A percentile compares a stretch with the other conserved stretches of the same genome.
These are phyloP conservation scores for Dolichotis patagonum DNA, from an alignment of 2,113 vertebrate species.

Conservation along the genomic window DNA sequence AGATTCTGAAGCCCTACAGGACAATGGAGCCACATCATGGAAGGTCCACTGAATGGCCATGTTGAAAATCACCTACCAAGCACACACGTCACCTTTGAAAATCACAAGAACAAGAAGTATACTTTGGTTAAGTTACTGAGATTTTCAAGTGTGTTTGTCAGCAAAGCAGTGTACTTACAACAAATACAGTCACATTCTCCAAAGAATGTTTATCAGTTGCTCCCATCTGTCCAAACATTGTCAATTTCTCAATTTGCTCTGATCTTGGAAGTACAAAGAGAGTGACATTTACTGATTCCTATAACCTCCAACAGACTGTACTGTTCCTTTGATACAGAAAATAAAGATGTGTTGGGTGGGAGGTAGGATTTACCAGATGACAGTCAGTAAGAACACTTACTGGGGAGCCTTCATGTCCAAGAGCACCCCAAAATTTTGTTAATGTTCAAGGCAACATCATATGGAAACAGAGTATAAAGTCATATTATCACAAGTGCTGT, in stretches of 20 bases:
- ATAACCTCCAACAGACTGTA: neutral
- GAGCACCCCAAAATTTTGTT: neutral
- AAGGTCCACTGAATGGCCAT: neutral
- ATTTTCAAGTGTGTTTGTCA: neutral
- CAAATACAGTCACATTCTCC: neutral
- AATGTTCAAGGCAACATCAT: neutral
- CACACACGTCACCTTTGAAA: neutral
- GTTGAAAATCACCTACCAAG: neutral
- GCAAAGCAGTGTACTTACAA: constrained; percentile 7
- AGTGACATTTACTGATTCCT: neutral
- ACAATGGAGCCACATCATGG: neutral
- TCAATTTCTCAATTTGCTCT: neutral
- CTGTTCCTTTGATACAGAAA: neutral
- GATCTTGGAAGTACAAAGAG: neutral
- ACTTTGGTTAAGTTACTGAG: neutral
- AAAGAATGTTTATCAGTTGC: constrained; percentile 6
- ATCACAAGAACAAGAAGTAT: neutral
- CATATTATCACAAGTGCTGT: neutral
- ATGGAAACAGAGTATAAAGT: neutral
- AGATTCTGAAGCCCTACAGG: neutral
- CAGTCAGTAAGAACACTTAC: neutral
- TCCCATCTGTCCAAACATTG: neutral
- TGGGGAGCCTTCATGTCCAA: neutral
- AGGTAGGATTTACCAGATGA: neutral
- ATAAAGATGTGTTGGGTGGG: neutral